Base-by-base conservation (phyloP, 2,797 vertebrate species). In the Falco concolor region DNA sequence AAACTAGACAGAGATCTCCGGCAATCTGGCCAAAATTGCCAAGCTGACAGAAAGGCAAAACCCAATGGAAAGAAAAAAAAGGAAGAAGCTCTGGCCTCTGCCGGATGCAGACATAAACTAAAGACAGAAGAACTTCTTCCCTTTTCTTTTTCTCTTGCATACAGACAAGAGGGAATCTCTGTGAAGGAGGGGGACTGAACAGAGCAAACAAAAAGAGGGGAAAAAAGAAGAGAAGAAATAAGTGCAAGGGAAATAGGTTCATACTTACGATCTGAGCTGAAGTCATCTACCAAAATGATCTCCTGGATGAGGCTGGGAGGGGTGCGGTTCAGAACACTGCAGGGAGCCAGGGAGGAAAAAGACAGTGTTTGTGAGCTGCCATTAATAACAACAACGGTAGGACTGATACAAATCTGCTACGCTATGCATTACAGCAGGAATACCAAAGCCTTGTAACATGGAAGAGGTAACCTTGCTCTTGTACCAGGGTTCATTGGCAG, bases 241-340 rank as follows among this genome's bases (percentile, higher is more conserved):
- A n/a, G 18, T 18, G 13, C 44, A 59, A 54, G n/a, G 56, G 52
- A 84, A 87, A 63, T 27, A 67, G n/a, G 9, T 63, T 57, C 72
- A 91, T 68, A 99, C 99, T 99, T 98, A 99, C 99, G 96, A 92
- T 99, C 99, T 2, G 98, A 98, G 97, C 99, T 99, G 98, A 99
- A 99, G 98, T 99, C 99, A 84, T 99, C 99, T 65, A 99, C 99
- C 90, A 99, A 97, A 97, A 99, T 99, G 64, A 99, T 99, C 96
- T 99, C 99, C 92, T 99, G 99, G 92, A 99, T 99, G 91, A 99
- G 97, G 93, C 95, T 97, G 45, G 98, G 92, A 78, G 99, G 99
- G 75, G 99, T 99, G 87, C 99, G 97, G 97, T 98, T 98, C 96
- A 99, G 97, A 91, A 99, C 99, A 13, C 99, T 99, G 96, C 65